Conservation (phyloP, 2,888 invertebrate genomes). For the Drosophila melanosoma region DNA sequence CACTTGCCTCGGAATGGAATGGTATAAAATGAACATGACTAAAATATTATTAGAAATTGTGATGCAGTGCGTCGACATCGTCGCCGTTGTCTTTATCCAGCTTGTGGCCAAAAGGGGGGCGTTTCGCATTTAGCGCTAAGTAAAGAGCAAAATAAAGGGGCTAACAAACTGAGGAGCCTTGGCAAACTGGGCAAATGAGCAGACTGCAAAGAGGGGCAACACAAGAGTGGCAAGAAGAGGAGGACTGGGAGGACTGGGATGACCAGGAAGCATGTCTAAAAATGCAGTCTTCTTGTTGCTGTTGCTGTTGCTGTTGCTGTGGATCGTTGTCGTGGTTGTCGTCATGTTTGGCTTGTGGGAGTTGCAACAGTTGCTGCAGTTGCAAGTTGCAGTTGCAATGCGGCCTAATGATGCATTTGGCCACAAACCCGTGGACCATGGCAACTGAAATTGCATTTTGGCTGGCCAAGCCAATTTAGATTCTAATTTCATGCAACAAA, state of each 20-base stretch:
- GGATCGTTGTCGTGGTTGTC: conserved; percentile 62
- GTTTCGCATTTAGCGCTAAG: conserved; percentile 71
- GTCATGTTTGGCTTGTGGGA: conserved; percentile 57
- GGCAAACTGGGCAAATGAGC: conserved; percentile 5
- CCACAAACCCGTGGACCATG: conserved; percentile 10
- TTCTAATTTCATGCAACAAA: conserved; percentile 77
- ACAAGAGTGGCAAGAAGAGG: conserved; percentile 5
- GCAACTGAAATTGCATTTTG: conserved; percentile 57
- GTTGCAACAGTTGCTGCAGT: conserved; percentile 45
- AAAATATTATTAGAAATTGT: conserved; percentile 76
- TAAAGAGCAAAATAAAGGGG: conserved; percentile 70
- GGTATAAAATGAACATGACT: conserved; percentile 58
- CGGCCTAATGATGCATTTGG: conserved; percentile 75
- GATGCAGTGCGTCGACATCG: conserved; percentile 68
- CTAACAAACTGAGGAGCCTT: conserved; percentile 16
- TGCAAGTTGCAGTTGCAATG: conserved; percentile 39
- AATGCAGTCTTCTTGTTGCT: conserved; percentile 52
- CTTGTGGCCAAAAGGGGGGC: conserved; percentile 60
- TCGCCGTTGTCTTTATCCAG: conserved; percentile 16
- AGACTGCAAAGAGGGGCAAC: background rate
- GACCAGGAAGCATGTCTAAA: conserved; percentile 78
- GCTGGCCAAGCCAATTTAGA: conserved; percentile 66
- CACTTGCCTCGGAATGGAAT: conserved; percentile 57
- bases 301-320: conserved; percentile 43
- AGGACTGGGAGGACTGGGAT: conserved; percentile 32